Evolutionary conservation across 35 echinoderm and acorn worm species (phyloP).

Genomic region (Strongylocentrotus purpuratus): DNA sequence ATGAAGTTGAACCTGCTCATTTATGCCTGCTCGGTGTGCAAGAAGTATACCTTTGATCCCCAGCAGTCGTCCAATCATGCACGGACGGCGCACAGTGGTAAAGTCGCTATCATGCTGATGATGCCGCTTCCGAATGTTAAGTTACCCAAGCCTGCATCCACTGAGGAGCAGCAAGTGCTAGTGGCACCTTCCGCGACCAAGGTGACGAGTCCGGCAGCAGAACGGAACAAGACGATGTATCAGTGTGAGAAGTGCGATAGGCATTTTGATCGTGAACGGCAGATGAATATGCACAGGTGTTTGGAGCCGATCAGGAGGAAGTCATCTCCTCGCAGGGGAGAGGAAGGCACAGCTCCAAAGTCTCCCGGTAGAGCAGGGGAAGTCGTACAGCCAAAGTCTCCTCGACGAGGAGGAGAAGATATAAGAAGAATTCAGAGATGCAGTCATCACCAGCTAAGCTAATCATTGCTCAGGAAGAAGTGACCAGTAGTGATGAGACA

Average conservation of each 20-base stretch:
- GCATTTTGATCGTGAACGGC: slow-evolving; percentile 22
- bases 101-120: slow-evolving; percentile 5
- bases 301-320: neutral
- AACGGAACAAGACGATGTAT: neutral
- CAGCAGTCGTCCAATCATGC: neutral
- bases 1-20: slow-evolving; percentile 39
- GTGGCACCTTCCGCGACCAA: neutral
- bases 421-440: neutral
- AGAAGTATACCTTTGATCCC: slow-evolving; percentile 35
- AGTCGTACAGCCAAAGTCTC: neutral
- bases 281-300: slow-evolving; percentile 47
- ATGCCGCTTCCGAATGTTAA: neutral
- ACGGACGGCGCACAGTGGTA: neutral
- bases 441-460: neutral
- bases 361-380: neutral
- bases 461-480: neutral
- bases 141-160: neutral
- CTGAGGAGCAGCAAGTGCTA: neutral
- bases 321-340: slow-evolving; percentile 23
- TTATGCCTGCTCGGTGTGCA: slow-evolving; percentile 2
- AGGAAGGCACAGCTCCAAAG: neutral
- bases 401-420: neutral
- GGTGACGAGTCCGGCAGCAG: neutral
- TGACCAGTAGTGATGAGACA: neutral
- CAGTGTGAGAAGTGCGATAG: neutral